Evolutionary conservation across 2,113 vertebrate species (phyloP), one percentile per base, ranked within the genome.

Genomic region (Formicarius rufipectus): DNA sequence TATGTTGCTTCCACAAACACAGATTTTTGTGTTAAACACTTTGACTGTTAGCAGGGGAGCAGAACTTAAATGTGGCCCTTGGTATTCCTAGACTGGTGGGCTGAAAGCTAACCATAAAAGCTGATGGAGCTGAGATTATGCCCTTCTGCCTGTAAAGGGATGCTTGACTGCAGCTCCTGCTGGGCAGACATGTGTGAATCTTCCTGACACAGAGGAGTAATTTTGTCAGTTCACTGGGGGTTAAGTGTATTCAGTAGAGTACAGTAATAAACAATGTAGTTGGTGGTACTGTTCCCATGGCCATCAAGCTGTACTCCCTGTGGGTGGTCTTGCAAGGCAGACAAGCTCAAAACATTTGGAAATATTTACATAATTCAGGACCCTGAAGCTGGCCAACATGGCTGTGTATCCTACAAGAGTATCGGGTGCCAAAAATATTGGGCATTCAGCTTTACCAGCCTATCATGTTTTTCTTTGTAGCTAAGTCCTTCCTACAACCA

Each of bases 271-370:
- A 2, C 55, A 76, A 4, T 82, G 52, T 49, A 40, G 37, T 23
- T 81, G 55, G 72, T 91, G 72, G 45, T 92, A 39, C 12, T 71
- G 59, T 95, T 93, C 90, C 83, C 83, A 59, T 90, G 79, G 73
- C 75, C 68, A 56, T 93, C 74, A 56, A 58, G 28, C 63, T 83
- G 42, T 47, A 53, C 55, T 80, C 53, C 8, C 66, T 59, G 49
- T 82, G 81, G 92, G 82, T 96, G 82, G 93, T 84, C 92, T 50
- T 74, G 64, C 68, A 80, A 80, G 68, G 68, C 78, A 92, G 87
- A 74, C 63, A 88, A 45, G 72, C 85, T 94, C 39, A 60, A 78
- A 90, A 74, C 2, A 1, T 74, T 81, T 63, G 52, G 72, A 94
- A 83, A 85, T 94, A 90, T 47, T 83, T 90, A 67, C 47, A 39